Conservation (phyloP, 2,797 vertebrate species). For the Yasuhikotakia modesta region DNA sequence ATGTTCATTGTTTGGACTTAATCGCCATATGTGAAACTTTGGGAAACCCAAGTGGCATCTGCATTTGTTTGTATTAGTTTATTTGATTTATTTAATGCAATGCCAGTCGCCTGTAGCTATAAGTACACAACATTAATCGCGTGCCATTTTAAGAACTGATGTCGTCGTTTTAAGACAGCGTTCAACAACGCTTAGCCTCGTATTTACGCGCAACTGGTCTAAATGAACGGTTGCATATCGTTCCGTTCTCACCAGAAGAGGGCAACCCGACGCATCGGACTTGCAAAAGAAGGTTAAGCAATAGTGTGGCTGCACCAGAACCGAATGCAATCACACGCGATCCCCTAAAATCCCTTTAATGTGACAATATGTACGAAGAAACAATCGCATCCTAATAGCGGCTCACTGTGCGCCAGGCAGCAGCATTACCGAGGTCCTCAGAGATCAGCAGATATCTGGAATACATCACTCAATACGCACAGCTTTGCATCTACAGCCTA, state of each 20-base stretch:
- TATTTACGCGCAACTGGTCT: background rate
- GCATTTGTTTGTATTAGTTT: too few species aligned
- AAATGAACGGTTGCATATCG: background rate
- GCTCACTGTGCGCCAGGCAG: background rate
- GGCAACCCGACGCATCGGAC: constrained; percentile 65
- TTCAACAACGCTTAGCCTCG: background rate
- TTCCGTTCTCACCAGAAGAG: constrained; percentile 72
- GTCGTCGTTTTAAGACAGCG: background rate
- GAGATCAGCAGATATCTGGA: constrained; percentile 36
- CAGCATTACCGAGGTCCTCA: background rate
- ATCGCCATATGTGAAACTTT: too few species aligned
- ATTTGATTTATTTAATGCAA: too few species aligned
- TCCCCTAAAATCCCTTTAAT: constrained; percentile 28
- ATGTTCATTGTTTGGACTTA: too few species aligned
- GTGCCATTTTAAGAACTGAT: background rate
- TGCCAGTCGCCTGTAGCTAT: background rate
- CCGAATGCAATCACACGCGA: constrained; percentile 27
- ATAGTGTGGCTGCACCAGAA: constrained; percentile 51
- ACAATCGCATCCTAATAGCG: constrained; percentile 15
- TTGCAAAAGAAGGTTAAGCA: constrained; percentile 49
- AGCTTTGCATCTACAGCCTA: background rate
- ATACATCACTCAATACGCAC: constrained; percentile 32
- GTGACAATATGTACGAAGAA: constrained; percentile 34
- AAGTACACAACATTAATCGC: background rate
- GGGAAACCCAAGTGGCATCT: too few species aligned